Conservation (phyloP, 2,113 vertebrate genomes). For the Eurypyga helias region DNA sequence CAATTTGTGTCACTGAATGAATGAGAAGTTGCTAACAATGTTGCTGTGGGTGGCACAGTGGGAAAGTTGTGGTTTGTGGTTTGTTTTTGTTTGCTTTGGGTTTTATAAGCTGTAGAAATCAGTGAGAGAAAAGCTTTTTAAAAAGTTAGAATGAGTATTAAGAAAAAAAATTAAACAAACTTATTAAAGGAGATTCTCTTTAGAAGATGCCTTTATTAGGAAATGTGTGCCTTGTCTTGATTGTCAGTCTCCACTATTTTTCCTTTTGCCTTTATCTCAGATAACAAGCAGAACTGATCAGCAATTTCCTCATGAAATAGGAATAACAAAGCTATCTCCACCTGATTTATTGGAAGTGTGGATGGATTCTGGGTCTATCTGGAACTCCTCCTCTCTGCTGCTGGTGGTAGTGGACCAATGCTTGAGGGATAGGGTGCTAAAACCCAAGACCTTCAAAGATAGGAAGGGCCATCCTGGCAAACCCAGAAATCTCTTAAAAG, state of each 20-base stretch:
- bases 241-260: not conserved
- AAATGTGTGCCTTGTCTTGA: not conserved
- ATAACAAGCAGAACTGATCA: slow-evolving; percentile 24
- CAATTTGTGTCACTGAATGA: not conserved
- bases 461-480: not conserved
- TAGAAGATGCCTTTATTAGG: not conserved
- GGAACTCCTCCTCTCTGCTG: not conserved
- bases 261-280: not conserved
- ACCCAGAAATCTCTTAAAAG: slow-evolving; percentile 23
- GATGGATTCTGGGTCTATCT: not conserved
- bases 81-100: not conserved
- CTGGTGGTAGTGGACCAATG: not conserved
- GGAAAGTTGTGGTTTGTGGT: not conserved
- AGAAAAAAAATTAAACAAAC: not conserved
- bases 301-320: slow-evolving; percentile 12
- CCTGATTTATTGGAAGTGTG: not conserved
- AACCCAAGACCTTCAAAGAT: not conserved
- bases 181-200: not conserved
- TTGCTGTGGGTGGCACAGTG: not conserved
- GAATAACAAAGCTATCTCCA: slow-evolving; percentile 19
- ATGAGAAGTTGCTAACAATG: not conserved
- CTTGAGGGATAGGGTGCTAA: not conserved
- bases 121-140: not conserved
- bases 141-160: not conserved
- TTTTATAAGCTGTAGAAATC: not conserved